A percentile compares a stretch with the other conserved stretches of the same genome.
Conservation (phyloP, 2,113 vertebrate species). For the Speoplatyrhinus poulsoni region DNA sequence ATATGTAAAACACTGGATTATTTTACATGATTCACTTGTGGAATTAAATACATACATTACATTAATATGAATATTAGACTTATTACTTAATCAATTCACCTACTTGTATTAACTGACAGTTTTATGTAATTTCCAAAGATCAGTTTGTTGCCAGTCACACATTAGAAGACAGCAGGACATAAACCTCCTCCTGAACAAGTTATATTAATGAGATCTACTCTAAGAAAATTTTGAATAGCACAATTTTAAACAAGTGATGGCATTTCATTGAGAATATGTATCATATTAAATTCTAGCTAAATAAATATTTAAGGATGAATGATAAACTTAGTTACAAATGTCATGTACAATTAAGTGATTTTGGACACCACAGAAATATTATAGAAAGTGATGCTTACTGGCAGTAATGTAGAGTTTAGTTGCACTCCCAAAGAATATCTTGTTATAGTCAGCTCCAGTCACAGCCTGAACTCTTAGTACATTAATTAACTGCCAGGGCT, state of each 20-base stretch:
- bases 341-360: too few species aligned
- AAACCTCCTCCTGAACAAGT: background rate
- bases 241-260: too few species aligned
- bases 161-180: background rate
- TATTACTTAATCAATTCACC: background rate
- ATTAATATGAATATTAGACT: too few species aligned
- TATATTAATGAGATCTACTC: too few species aligned
- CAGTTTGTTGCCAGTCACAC: background rate
- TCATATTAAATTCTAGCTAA: background rate
- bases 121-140: background rate
- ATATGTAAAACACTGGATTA: too few species aligned
- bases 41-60: too few species aligned
- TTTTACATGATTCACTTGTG: too few species aligned
- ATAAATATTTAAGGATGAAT: too few species aligned
- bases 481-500: conserved; percentile 9
- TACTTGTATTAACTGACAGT: background rate
- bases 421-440: conserved; percentile 51
- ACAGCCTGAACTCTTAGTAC: conserved; percentile 5
- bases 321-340: too few species aligned
- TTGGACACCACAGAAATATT: background rate
- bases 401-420: conserved; percentile 25
- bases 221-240: too few species aligned
- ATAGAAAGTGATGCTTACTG: conserved; percentile 40
- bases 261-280: background rate
- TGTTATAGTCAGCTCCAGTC: conserved; percentile 21